Evolutionary conservation across 1,140 invertebrate genomes (phyloP).

Genomic region (Bicyclus anynana): DNA sequence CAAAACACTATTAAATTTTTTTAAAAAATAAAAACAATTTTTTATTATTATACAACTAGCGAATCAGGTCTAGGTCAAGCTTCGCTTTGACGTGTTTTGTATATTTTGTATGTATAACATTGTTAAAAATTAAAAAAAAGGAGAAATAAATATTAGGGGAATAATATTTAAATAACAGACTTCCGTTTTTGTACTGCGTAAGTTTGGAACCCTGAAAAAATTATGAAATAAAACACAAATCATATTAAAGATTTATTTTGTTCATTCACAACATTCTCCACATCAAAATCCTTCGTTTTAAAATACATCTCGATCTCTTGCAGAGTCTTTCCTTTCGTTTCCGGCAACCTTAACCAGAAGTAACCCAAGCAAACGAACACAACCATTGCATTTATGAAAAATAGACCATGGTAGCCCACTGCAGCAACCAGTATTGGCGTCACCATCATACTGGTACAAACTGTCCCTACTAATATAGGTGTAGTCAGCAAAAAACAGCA

Average conservation of each 20-base stretch:
- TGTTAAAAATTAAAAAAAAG: too few species aligned
- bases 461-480: not conserved
- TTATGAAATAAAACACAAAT: too few species aligned
- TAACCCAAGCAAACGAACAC: not conserved
- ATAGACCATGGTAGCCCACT: not conserved
- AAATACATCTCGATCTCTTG: constrained; percentile 9
- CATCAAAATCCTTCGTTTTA: not conserved
- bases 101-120: too few species aligned
- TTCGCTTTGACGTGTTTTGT: too few species aligned
- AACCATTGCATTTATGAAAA: not conserved
- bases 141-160: too few species aligned
- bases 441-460: not conserved
- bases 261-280: not conserved
- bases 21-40: too few species aligned
- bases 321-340: not conserved
- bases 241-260: not conserved
- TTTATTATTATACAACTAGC: too few species aligned
- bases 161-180: too few species aligned
- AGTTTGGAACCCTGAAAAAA: too few species aligned
- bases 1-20: too few species aligned
- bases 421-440: not conserved
- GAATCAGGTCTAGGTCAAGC: too few species aligned
- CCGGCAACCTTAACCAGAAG: constrained; percentile 3
- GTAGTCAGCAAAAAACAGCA: not conserved
- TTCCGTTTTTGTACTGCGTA: too few species aligned